Evolutionary conservation across 2,113 vertebrate genomes (phyloP).

Genomic region (Percina caprodes): DNA sequence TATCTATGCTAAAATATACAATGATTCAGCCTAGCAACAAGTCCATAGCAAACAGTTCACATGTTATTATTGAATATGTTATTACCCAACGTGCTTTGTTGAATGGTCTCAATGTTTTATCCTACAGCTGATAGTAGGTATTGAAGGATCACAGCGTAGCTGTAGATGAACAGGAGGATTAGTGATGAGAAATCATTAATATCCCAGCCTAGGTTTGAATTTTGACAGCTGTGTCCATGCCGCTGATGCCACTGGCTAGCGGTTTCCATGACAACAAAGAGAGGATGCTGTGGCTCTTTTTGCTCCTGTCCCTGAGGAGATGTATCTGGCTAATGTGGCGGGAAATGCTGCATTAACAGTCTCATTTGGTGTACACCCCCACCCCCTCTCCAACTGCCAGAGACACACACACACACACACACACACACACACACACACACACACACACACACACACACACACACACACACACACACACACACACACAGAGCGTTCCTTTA

Average conservation of each 20-base stretch:
- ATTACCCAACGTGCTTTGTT: no score
- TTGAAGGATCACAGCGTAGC: background rate
- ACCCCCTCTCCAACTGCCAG: constrained; percentile 6
- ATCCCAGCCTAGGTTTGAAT: constrained; percentile 46
- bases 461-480: background rate
- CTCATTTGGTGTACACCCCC: constrained; percentile 54
- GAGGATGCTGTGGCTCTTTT: constrained; percentile 70
- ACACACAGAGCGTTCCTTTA: background rate
- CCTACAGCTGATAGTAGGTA: constrained; percentile 14
- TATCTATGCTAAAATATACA: no score
- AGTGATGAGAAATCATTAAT: constrained; percentile 34
- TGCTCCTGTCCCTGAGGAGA: constrained; percentile 71
- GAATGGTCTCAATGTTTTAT: background rate
- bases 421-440: background rate
- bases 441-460: constrained; percentile 9
- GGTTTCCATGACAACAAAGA: constrained; percentile 82
- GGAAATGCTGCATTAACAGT: constrained; percentile 78
- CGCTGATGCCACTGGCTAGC: constrained; percentile 66
- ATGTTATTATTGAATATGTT: no score
- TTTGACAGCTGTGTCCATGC: constrained; percentile 67
- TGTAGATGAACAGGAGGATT: constrained; percentile 19
- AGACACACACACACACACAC: constrained; percentile 11
- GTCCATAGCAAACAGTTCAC: no score
- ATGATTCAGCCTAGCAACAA: no score
- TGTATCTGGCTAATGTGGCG: constrained; percentile 79